Evolutionary conservation across 2,113 vertebrate genomes (phyloP).

Genomic region (Podarcis raffonei): DNA sequence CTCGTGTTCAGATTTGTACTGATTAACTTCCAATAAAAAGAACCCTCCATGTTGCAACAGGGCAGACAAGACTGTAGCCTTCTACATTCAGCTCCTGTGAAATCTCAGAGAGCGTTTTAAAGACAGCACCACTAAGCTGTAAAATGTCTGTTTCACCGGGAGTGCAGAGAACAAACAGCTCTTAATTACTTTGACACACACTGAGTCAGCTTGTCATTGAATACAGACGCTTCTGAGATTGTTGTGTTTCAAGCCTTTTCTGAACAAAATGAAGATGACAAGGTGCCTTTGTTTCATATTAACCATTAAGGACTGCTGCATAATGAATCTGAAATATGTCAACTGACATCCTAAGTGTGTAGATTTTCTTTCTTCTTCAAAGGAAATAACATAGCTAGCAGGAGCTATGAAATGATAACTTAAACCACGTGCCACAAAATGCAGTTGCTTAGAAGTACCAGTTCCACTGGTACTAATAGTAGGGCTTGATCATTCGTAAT

Average conservation of each 20-base stretch:
- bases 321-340: neutral
- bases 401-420: neutral
- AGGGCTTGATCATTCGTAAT: neutral
- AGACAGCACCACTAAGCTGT: neutral
- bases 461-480: neutral
- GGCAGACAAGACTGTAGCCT: neutral
- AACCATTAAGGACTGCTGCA: neutral
- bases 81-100: neutral
- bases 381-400: neutral
- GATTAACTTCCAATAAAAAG: neutral
- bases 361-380: neutral
- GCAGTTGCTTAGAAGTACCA: neutral
- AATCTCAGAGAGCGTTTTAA: neutral
- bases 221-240: neutral
- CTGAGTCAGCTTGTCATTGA: neutral
- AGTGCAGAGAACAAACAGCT: neutral
- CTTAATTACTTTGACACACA: constrained; percentile 8
- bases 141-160: neutral
- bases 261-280: constrained; percentile 1
- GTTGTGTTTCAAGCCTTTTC: neutral
- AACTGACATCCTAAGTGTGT: neutral
- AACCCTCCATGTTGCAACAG: neutral
- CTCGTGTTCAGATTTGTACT: neutral
- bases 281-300: neutral
- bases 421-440: neutral